Percentiles rank a stretch among this genome's conserved stretches.
Evolutionary conservation across 2,797 vertebrate species (phyloP).

Genomic region (Avahi laniger): DNA sequence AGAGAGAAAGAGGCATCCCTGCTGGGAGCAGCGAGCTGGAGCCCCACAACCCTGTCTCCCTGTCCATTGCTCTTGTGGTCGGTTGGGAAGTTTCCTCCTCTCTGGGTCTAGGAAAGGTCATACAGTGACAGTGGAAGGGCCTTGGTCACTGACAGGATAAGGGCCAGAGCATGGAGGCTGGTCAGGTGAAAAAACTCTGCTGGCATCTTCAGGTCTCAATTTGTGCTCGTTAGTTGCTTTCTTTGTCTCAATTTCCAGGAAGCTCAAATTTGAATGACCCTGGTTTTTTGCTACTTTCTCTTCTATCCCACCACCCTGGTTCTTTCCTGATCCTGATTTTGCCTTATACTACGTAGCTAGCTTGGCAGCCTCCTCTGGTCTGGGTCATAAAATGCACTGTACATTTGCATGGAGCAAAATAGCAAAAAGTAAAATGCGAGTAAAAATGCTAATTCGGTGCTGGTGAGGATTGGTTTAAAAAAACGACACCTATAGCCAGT

Average conservation of each 20-base stretch:
- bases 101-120: not conserved
- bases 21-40: not conserved
- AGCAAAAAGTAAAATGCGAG: not conserved
- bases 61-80: not conserved
- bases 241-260: not conserved
- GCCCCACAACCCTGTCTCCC: not conserved
- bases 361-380: not conserved
- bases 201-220: not conserved
- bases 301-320: not conserved
- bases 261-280: not conserved
- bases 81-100: not conserved
- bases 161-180: not conserved
- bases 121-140: not conserved
- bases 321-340: not conserved
- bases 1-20: not conserved
- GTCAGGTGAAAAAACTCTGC: not conserved
- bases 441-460: not conserved
- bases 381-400: not conserved
- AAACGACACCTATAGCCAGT: not conserved
- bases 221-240: not conserved
- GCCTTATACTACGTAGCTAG: not conserved
- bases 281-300: not conserved
- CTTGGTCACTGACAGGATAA: not conserved
- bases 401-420: not conserved
- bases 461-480: not conserved